phyloP scores from a whole-genome alignment of 2,888 invertebrate genomes.

The Nomada fabriciana region DNA sequence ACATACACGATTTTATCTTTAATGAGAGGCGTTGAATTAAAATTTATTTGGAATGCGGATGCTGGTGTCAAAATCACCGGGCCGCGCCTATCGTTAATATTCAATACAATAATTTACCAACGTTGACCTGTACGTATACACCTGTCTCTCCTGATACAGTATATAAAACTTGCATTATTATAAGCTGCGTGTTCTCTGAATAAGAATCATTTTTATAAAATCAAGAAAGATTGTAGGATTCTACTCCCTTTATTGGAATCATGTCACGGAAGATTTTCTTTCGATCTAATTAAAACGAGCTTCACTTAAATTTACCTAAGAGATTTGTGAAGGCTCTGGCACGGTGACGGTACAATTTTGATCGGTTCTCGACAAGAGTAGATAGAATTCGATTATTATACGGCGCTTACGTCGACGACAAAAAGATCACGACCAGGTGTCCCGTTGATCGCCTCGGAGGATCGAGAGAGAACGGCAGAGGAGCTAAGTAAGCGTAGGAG shows the following conservation, averaged over 20 bases:
- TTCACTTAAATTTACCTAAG: not conserved
- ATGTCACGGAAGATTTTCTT: not conserved
- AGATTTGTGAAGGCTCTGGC: not conserved
- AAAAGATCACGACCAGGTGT: constrained; percentile 50
- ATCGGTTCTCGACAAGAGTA: not conserved
- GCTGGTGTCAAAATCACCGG: constrained; percentile 36
- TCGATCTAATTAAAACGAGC: not conserved
- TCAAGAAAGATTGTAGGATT: too few relatives aligned
- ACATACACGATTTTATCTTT: not conserved
- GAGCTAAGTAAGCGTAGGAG: constrained; percentile 54
- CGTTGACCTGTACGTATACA: constrained; percentile 62
- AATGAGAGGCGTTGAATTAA: not conserved
- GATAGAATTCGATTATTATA: constrained; percentile 4
- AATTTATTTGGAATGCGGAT: constrained; percentile 58
- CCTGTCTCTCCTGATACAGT: constrained; percentile 14
- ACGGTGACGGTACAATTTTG: not conserved
- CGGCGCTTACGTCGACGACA: constrained; percentile 25
- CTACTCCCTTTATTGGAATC: not conserved
- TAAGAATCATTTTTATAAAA: too few relatives aligned
- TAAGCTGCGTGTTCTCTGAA: not conserved
- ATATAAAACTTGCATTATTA: not conserved
- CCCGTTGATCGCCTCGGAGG: constrained; percentile 54
- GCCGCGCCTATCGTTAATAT: constrained; percentile 66
- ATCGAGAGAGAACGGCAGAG: constrained; percentile 51
- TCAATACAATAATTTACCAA: constrained; percentile 49